These are phyloP conservation scores for Caenorhabditis doughertyi DNA, from an alignment of 2,888 invertebrate species.

Conservation along the genomic window DNA sequence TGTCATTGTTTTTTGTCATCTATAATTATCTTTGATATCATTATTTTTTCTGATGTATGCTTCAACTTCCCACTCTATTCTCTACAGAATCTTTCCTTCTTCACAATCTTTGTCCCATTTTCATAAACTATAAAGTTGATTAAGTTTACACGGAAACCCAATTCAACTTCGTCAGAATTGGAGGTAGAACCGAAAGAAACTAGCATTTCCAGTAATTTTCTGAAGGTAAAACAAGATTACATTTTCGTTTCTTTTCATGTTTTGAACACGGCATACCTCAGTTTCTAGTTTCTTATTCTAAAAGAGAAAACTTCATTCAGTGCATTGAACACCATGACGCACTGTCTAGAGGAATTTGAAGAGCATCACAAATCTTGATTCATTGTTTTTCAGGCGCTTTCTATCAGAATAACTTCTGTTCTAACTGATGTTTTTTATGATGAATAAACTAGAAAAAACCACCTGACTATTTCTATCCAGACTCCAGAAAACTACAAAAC, in stretches of 20 bases:
- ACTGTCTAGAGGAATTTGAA: too few species aligned
- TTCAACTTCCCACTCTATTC: not conserved
- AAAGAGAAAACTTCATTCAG: too few species aligned
- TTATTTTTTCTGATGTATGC: not conserved
- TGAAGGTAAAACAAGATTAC: too few species aligned
- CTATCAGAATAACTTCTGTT: not conserved
- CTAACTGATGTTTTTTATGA: not conserved
- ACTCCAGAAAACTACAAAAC: not conserved
- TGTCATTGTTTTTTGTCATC: too few species aligned
- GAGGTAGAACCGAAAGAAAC: slow-evolving; percentile 16
- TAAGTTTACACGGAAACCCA: slow-evolving; percentile 26
- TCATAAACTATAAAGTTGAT: slow-evolving; percentile 1
- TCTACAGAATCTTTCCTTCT: not conserved
- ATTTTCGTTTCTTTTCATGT: too few species aligned
- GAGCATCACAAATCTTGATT: too few species aligned
- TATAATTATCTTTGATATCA: not conserved
- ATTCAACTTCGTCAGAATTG: not conserved
- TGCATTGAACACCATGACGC: too few species aligned
- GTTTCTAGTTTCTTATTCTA: too few species aligned
- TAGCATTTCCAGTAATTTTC: not conserved
- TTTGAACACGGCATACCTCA: too few species aligned
- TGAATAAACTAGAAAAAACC: not conserved
- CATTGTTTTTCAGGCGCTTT: not conserved
- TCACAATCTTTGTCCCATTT: slow-evolving; percentile 12
- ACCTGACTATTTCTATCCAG: not conserved